Evolutionary conservation across 2,113 vertebrate species (phyloP).

Genomic region (Gallinago paraguaiae): DNA sequence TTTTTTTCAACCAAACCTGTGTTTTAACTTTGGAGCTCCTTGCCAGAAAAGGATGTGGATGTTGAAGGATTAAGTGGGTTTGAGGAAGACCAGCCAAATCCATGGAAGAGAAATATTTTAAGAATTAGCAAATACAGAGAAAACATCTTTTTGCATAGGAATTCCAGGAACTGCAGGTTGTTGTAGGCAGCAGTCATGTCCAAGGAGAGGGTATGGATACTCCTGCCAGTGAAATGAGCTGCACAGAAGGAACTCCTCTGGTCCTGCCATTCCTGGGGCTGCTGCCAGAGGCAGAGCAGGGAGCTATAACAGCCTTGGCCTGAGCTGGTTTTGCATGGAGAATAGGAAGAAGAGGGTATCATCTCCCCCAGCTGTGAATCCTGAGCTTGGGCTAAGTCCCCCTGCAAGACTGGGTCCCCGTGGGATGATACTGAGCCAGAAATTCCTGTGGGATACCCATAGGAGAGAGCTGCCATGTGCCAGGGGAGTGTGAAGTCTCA

Average conservation of each 20-base stretch:
- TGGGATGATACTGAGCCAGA: background rate
- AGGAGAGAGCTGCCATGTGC: background rate
- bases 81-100: background rate
- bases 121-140: background rate
- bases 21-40: background rate
- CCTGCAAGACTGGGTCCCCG: background rate
- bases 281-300: background rate
- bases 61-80: background rate
- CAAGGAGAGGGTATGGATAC: background rate
- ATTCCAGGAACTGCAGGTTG: no score
- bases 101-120: background rate
- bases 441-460: background rate
- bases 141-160: background rate
- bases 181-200: background rate
- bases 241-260: background rate
- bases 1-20: background rate
- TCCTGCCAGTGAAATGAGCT: background rate
- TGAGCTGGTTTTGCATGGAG: background rate
- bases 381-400: background rate
- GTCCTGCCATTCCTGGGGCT: background rate
- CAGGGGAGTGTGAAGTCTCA: accelerated
- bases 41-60: background rate
- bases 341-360: background rate
- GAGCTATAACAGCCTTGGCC: background rate
- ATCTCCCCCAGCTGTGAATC: background rate